Conservation (phyloP, 1,140 invertebrate species). For the Atta colombica region DNA sequence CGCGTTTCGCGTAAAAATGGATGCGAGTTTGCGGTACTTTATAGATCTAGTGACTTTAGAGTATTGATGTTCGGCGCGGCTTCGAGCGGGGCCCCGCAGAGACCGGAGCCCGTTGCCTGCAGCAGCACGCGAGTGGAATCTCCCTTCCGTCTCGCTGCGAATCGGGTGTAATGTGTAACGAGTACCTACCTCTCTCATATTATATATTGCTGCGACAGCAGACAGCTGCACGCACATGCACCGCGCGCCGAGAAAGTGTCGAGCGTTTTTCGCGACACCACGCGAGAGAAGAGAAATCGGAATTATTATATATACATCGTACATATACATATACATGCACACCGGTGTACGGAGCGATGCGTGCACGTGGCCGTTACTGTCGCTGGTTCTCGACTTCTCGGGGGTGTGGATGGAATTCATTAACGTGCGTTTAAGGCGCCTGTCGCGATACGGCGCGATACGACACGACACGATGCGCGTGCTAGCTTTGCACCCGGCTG, state of each 20-base stretch:
- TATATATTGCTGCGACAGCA: slow-evolving; percentile 13
- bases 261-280: slow-evolving; percentile 71
- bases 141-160: slow-evolving; percentile 31
- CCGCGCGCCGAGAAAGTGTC: slow-evolving; percentile 71
- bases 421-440: slow-evolving; percentile 32
- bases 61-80: background rate
- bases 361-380: slow-evolving; percentile 3
- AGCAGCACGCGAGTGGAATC: slow-evolving; percentile 10
- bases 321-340: background rate
- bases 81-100: background rate
- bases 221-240: slow-evolving; percentile 63
- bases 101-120: background rate
- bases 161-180: slow-evolving; percentile 51
- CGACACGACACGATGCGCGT: background rate
- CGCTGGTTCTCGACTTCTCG: background rate
- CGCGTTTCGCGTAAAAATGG: too few species aligned
- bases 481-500: slow-evolving; percentile 18
- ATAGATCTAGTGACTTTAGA: background rate
- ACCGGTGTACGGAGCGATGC: background rate
- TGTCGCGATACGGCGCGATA: background rate
- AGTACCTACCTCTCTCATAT: slow-evolving; percentile 47
- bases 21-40: too few species aligned
- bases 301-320: slow-evolving; percentile 27
- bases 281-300: slow-evolving; percentile 69
- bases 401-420: slow-evolving; percentile 54